phyloP scores from a whole-genome alignment of 2,797 vertebrate genomes.

The Cryptoblepharus egeriae region DNA sequence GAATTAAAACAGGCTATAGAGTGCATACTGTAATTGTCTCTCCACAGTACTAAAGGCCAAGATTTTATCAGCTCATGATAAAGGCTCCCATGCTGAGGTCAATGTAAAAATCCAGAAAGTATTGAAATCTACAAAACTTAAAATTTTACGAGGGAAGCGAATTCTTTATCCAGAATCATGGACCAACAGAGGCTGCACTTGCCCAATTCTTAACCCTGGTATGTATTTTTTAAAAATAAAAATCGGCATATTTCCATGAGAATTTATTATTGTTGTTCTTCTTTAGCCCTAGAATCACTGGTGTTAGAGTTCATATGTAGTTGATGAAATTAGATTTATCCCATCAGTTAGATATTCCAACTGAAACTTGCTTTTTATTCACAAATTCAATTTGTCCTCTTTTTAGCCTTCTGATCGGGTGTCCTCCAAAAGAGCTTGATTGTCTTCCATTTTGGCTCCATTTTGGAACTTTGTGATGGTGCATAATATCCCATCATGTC shows the following conservation, averaged over 20 bases:
- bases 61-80: constrained; percentile 96
- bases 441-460: too few relatives aligned
- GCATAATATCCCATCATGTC: too few relatives aligned
- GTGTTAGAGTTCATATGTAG: neutral
- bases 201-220: constrained; percentile 96
- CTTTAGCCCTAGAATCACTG: neutral
- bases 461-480: too few relatives aligned
- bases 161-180: constrained; percentile 96
- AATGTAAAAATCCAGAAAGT: constrained; percentile 96
- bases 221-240: constrained; percentile 54
- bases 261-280: neutral
- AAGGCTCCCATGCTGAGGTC: constrained; percentile 95
- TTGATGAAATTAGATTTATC: neutral
- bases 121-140: constrained; percentile 89
- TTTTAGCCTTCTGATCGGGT: too few relatives aligned
- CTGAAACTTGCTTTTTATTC: neutral
- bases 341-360: constrained; percentile 17
- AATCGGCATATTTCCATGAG: neutral
- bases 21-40: constrained; percentile 55
- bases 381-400: too few relatives aligned
- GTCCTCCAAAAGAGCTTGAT: too few relatives aligned
- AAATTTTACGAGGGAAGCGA: constrained; percentile 84
- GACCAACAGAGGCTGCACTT: constrained; percentile 95
- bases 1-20: constrained; percentile 6
- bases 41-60: constrained; percentile 90